phyloP scores from a whole-genome alignment of 2,888 invertebrate genomes.

The Hetaerina titia region DNA sequence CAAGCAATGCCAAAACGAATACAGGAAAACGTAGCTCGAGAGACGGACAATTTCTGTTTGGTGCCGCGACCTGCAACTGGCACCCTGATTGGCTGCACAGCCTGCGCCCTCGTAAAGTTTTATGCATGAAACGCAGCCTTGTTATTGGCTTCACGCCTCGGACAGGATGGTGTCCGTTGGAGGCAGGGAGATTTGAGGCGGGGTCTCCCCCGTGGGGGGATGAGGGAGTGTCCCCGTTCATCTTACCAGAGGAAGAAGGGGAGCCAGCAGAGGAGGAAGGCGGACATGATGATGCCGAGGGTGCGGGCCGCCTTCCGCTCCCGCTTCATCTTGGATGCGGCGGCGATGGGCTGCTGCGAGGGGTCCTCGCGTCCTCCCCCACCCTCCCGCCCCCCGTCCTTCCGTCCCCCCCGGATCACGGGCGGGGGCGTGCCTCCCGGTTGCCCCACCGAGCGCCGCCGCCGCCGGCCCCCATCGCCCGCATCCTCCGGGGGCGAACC shows the following conservation, averaged over 20 bases:
- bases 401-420: conserved; percentile 69
- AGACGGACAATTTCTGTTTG: no score
- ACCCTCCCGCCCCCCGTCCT: neutral
- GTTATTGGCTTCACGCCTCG: no score
- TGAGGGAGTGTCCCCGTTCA: no score
- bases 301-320: conserved; percentile 95
- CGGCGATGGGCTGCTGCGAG: conserved; percentile 22
- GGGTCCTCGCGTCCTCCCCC: neutral
- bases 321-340: conserved; percentile 86
- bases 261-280: conserved; percentile 96
- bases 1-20: no score
- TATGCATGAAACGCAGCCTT: no score
- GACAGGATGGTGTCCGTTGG: no score
- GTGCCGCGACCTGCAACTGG: no score
- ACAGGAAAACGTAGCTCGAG: no score
- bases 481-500: neutral
- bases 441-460: conserved; percentile 69
- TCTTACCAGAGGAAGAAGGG: conserved; percentile 96
- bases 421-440: conserved; percentile 69
- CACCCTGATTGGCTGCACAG: no score
- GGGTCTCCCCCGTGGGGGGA: no score
- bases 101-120: no score
- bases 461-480: conserved; percentile 17
- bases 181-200: no score
- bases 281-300: conserved; percentile 97